phyloP scores from a whole-genome alignment of 2,797 vertebrate species.

The Philypnodon macrostomus region DNA sequence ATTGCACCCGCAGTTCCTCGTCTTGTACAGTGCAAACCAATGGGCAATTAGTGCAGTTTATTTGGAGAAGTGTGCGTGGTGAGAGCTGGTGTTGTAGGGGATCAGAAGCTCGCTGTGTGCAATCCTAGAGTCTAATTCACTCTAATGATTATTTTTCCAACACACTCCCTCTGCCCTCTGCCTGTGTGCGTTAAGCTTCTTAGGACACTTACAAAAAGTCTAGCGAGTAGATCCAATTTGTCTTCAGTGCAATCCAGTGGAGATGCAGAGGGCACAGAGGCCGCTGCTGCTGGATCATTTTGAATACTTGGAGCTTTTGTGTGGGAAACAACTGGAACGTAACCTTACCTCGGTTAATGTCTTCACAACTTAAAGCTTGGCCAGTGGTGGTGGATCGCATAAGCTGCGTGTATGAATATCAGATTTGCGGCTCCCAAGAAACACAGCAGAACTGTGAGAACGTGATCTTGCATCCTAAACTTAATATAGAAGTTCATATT shows the following conservation, averaged over 20 bases:
- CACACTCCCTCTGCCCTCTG: constrained; percentile 51
- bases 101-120: constrained; percentile 43
- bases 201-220: constrained; percentile 29
- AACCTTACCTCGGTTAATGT: constrained; percentile 53
- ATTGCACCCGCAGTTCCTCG: constrained; percentile 7
- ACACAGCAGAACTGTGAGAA: constrained; percentile 50
- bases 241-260: constrained; percentile 10
- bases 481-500: constrained; percentile 27
- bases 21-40: constrained; percentile 47
- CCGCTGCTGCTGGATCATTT: constrained; percentile 5
- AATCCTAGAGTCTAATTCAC: constrained; percentile 74
- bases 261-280: constrained; percentile 16
- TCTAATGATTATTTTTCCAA: constrained; percentile 75
- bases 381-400: constrained; percentile 33
- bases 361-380: constrained; percentile 46
- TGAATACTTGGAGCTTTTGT: constrained; percentile 23
- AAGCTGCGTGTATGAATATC: constrained; percentile 47
- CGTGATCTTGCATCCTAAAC: constrained; percentile 41
- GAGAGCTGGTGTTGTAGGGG: constrained; percentile 40
- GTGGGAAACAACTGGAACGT: constrained; percentile 47
- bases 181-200: constrained; percentile 54
- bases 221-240: constrained; percentile 33
- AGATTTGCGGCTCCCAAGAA: constrained; percentile 53
- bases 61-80: constrained; percentile 53
- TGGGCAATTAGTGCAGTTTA: constrained; percentile 63